These are phyloP conservation scores for Anolis apletophallus DNA, from an alignment of 2,797 vertebrate genomes.

Conservation along the genomic window DNA sequence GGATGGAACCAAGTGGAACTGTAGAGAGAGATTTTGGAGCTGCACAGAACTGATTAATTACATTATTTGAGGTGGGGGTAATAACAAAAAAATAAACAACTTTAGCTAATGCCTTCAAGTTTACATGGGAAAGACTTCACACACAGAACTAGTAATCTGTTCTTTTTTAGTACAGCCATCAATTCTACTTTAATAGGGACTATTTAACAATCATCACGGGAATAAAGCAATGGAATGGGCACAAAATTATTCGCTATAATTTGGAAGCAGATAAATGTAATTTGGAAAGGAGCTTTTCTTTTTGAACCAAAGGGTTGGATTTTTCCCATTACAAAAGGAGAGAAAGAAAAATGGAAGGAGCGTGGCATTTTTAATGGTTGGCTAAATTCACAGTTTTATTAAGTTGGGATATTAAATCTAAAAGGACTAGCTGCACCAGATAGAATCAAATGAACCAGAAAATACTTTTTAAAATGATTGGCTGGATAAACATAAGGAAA, in stretches of 20 bases:
- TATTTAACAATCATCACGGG: constrained; percentile 35
- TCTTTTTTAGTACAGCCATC: constrained; percentile 61
- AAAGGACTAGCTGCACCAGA: constrained; percentile 24
- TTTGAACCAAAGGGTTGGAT: constrained; percentile 46
- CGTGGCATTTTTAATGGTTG: neutral
- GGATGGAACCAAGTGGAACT: neutral
- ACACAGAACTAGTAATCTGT: constrained; percentile 67
- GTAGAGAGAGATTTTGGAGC: neutral
- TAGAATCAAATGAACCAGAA: constrained; percentile 29
- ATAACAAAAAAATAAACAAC: neutral
- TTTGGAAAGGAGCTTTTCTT: constrained; percentile 15
- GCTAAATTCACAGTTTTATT: constrained; percentile 56
- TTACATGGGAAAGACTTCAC: constrained; percentile 68
- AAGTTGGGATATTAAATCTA: constrained; percentile 41
- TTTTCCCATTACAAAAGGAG: constrained; percentile 36
- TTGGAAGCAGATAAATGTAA: constrained; percentile 53
- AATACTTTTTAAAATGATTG: constrained; percentile 43
- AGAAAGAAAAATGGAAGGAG: constrained; percentile 55
- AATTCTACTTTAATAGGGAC: too few relatives aligned
- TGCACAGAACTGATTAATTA: neutral
- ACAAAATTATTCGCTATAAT: constrained; percentile 68
- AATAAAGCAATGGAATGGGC: constrained; percentile 70
- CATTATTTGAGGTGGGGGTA: too few relatives aligned
- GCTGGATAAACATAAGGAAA: constrained; percentile 60
- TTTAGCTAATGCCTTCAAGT: constrained; percentile 26